Evolutionary conservation across 2,113 vertebrate species (phyloP).

Genomic region (Stigmatopora argus): DNA sequence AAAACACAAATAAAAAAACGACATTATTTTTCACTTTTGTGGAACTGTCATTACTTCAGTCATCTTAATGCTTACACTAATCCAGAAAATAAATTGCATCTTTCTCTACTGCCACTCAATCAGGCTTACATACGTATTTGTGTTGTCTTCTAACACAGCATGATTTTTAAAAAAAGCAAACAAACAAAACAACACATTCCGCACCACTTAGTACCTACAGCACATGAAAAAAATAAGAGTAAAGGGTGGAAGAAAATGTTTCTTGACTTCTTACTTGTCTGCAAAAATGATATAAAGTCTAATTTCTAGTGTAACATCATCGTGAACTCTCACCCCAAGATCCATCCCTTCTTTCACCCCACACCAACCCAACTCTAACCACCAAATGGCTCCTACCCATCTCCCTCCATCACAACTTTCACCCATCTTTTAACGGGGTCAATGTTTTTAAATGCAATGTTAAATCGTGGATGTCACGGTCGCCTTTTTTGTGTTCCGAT

Average conservation of each 20-base stretch:
- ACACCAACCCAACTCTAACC: conserved; percentile 38
- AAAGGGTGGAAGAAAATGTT: conserved; percentile 81
- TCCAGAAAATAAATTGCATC: conserved; percentile 50
- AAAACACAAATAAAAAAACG: conserved; percentile 28
- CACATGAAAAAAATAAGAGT: conserved; percentile 48
- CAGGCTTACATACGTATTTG: conserved; percentile 48
- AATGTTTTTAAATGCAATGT: conserved; percentile 47
- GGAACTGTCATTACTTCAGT: conserved; percentile 54
- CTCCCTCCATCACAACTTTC: conserved; percentile 41
- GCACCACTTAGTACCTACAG: conserved; percentile 32
- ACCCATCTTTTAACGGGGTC: conserved; percentile 52
- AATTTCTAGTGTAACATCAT: conserved; percentile 57
- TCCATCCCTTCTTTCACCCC: conserved; percentile 41
- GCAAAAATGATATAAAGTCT: conserved; percentile 39
- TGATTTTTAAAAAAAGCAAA: conserved; percentile 30
- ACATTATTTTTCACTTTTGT: conserved; percentile 46
- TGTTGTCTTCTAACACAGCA: conserved; percentile 39
- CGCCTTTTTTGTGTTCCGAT: conserved; percentile 48
- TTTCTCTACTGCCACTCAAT: conserved; percentile 54
- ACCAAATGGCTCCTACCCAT: conserved; percentile 28
- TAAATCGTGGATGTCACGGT: conserved; percentile 49
- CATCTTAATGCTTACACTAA: conserved; percentile 60
- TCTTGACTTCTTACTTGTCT: conserved; percentile 69
- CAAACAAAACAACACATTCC: neutral
- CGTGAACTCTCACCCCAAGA: conserved; percentile 39